Percentiles rank a stretch among this genome's conserved stretches.
phyloP scores from a whole-genome alignment of 1,140 invertebrate species.

The Brachionus asplanchnoidis region DNA sequence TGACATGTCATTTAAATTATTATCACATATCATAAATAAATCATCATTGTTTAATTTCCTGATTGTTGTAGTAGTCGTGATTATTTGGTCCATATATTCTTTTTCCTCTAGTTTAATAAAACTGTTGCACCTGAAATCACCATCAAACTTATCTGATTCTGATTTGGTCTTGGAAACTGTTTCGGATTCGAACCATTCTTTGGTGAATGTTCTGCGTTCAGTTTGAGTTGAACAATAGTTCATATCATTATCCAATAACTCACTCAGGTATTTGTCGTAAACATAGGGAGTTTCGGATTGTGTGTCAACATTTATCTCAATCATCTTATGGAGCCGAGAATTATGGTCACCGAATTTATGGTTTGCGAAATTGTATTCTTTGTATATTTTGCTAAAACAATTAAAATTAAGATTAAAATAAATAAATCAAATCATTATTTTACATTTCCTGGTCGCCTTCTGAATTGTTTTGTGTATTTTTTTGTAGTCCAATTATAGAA shows the following conservation, averaged over 20 bases:
- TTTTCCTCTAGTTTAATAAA: conserved; percentile 34
- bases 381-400: neutral
- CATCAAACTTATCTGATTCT: neutral
- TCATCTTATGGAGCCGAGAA: neutral
- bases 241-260: neutral
- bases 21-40: conserved; percentile 6
- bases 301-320: conserved; percentile 16
- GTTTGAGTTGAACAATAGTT: neutral
- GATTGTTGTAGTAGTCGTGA: conserved; percentile 29
- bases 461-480: neutral
- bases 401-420: neutral
- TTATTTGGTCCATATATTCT: conserved; percentile 36
- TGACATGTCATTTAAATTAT: neutral
- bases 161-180: neutral
- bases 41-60: neutral
- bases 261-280: conserved; percentile 25
- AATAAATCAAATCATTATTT: neutral
- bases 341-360: neutral
- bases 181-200: neutral
- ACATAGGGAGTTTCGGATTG: neutral
- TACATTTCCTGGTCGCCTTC: neutral
- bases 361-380: neutral
- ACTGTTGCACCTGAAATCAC: neutral
- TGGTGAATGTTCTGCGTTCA: neutral
- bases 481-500: conserved; percentile 31